These are phyloP conservation scores for Molossus alvarezi DNA, from an alignment of 2,797 vertebrate species.

Conservation along the genomic window DNA sequence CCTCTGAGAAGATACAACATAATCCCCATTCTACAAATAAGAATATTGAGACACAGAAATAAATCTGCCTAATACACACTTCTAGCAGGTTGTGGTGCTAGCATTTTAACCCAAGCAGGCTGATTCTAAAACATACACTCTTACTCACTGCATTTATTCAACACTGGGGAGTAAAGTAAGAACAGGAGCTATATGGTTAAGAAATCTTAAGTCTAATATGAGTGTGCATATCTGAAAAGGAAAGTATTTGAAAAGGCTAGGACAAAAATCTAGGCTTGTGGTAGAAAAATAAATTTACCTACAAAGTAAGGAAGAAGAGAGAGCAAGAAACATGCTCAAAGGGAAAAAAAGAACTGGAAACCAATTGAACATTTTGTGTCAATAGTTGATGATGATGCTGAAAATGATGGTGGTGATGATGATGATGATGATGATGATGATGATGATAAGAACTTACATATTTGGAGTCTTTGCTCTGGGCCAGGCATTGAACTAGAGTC, in stretches of 20 bases:
- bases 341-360: neutral
- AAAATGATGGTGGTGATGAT: neutral
- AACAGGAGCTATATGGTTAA: neutral
- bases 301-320: constrained; percentile 3
- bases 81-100: neutral
- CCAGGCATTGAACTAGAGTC: neutral
- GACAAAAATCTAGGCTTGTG: constrained; percentile 6
- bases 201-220: constrained; percentile 11
- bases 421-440: neutral
- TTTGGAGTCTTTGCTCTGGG: neutral
- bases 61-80: constrained; percentile 13
- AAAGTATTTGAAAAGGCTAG: constrained; percentile 36
- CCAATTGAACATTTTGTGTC: neutral
- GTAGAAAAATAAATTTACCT: constrained; percentile 34
- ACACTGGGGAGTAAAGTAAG: neutral
- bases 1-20: neutral
- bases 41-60: constrained; percentile 10
- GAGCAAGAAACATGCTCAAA: neutral
- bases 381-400: neutral
- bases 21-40: constrained; percentile 30
- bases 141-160: neutral
- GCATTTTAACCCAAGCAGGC: neutral
- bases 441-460: neutral
- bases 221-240: constrained; percentile 11
- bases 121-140: constrained; percentile 1